These are phyloP conservation scores for Pyralis farinalis DNA, from an alignment of 2,888 invertebrate species.

Conservation along the genomic window DNA sequence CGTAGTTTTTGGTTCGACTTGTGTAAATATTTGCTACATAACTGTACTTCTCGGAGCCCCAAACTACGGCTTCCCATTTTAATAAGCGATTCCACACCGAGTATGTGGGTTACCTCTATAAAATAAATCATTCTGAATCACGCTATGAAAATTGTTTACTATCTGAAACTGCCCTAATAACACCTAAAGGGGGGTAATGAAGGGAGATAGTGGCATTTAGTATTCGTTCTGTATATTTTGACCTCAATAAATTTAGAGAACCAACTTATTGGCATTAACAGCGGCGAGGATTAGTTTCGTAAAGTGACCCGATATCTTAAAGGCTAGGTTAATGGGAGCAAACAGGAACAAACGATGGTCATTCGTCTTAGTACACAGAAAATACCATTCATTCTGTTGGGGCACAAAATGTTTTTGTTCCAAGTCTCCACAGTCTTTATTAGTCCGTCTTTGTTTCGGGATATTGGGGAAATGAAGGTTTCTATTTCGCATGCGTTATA, in stretches of 20 bases:
- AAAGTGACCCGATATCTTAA: conserved; percentile 46
- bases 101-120: background rate
- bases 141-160: conserved; percentile 2
- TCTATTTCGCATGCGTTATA: background rate
- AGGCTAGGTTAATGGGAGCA: conserved; percentile 58
- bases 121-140: background rate
- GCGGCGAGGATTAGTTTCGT: conserved; percentile 38
- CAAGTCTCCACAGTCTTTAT: conserved; percentile 9
- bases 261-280: conserved; percentile 51
- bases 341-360: conserved; percentile 58
- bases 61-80: too few relatives aligned
- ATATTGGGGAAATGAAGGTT: conserved; percentile 5
- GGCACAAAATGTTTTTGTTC: conserved; percentile 10
- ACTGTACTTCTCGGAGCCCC: too few relatives aligned
- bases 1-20: too few relatives aligned
- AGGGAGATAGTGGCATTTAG: conserved; percentile 3
- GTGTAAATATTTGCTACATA: too few relatives aligned
- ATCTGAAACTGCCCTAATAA: conserved; percentile 2
- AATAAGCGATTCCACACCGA: too few relatives aligned
- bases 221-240: conserved; percentile 23
- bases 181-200: conserved; percentile 11
- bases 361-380: conserved; percentile 45
- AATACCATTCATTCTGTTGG: conserved; percentile 9
- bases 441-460: conserved; percentile 3
- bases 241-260: conserved; percentile 43